Evolutionary conservation across 1,140 invertebrate species (phyloP).

Genomic region (Dendrolimus kikuchii): DNA sequence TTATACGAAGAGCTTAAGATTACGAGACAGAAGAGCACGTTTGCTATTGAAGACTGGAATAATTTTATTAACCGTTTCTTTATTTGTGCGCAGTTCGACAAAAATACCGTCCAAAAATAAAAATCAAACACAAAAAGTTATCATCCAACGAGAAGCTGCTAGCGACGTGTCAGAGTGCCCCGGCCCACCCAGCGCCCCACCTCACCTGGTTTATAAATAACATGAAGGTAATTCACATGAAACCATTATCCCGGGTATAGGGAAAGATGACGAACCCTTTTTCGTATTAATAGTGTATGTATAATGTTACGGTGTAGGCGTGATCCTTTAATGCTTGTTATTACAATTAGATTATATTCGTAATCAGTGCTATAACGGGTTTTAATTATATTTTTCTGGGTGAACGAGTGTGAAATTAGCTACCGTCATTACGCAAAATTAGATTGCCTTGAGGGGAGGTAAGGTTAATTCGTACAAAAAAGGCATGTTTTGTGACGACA

Average conservation of each 20-base stretch:
- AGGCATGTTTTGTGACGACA: too few relatives aligned
- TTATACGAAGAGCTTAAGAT: too few relatives aligned
- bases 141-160: constrained; percentile 80
- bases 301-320: too few relatives aligned
- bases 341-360: too few relatives aligned
- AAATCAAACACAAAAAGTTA: constrained; percentile 79
- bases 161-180: constrained; percentile 83
- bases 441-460: too few relatives aligned
- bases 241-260: constrained; percentile 7
- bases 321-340: too few relatives aligned
- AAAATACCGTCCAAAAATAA: constrained; percentile 79
- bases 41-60: too few relatives aligned
- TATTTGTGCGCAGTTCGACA: constrained; percentile 77
- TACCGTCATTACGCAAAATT: too few relatives aligned
- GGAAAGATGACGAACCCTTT: constrained; percentile 8
- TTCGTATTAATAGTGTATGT: background rate
- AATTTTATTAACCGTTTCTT: constrained; percentile 10
- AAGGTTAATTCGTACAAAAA: too few relatives aligned
- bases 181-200: constrained; percentile 82
- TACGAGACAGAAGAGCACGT: too few relatives aligned
- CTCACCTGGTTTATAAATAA: constrained; percentile 89
- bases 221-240: constrained; percentile 77
- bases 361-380: background rate
- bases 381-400: background rate
- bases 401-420: too few relatives aligned